Evolutionary conservation across 1,140 invertebrate genomes (phyloP).

Genomic region (Octopus sinensis): DNA sequence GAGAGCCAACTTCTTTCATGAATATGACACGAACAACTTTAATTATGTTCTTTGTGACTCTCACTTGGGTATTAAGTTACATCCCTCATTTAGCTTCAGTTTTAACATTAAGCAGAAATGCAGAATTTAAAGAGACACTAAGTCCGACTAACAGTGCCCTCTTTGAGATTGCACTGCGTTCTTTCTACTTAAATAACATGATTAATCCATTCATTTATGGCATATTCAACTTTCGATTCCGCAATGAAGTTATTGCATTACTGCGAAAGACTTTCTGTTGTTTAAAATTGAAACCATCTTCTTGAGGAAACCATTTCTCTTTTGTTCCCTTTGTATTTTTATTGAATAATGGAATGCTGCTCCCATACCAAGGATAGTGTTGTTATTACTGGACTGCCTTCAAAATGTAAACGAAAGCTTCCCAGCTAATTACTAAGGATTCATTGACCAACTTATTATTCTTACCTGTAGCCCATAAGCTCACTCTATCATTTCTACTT

Average conservation of each 20-base stretch:
- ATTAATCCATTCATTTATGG: background rate
- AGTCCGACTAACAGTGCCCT: background rate
- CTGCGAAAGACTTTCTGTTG: background rate
- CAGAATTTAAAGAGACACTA: background rate
- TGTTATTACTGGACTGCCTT: too few species aligned
- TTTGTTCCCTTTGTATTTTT: too few species aligned
- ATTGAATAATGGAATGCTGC: too few species aligned
- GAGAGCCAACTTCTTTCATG: background rate
- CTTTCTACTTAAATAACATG: background rate
- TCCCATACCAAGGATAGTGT: too few species aligned
- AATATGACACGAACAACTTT: background rate
- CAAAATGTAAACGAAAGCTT: too few species aligned
- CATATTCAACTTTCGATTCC: slow-evolving; percentile 4
- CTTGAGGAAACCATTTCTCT: too few species aligned
- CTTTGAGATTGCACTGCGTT: background rate
- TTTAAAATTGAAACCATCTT: background rate
- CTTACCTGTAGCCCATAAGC: too few species aligned
- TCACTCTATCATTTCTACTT: too few species aligned
- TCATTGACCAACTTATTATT: too few species aligned
- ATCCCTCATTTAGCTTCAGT: background rate
- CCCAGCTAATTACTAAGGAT: too few species aligned
- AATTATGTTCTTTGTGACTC: background rate
- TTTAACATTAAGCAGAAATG: background rate
- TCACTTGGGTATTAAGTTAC: background rate
- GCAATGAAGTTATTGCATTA: background rate